Percentiles rank a stretch among this genome's conserved stretches.
phyloP scores from a whole-genome alignment of 2,113 vertebrate species.

The Onychostoma macrolepis region DNA sequence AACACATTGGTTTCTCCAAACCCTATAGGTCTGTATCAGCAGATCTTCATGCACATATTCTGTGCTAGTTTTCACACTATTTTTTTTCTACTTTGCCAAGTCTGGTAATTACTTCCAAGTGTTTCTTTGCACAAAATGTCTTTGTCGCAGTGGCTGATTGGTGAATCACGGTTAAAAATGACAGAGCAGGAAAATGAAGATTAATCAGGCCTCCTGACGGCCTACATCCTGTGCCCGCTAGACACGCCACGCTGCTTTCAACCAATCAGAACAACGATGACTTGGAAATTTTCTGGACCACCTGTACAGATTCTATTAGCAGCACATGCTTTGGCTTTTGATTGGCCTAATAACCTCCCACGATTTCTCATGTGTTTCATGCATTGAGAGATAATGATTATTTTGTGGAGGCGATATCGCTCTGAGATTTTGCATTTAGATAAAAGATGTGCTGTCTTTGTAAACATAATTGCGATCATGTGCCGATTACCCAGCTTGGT shows the following conservation, averaged over 20 bases:
- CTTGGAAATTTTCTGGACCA: conserved; percentile 1
- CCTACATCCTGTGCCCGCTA: conserved; percentile 37
- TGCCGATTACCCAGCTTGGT: not conserved
- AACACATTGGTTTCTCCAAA: not conserved
- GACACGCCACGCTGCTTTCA: conserved; percentile 8
- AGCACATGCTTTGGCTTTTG: conserved; percentile 2
- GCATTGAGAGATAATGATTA: conserved; percentile 6
- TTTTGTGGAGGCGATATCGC: not conserved
- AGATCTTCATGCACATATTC: conserved; percentile 19
- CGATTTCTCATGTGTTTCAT: not conserved
- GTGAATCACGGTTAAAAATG: conserved; percentile 56
- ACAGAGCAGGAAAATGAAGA: conserved; percentile 64
- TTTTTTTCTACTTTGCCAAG: conserved; percentile 29
- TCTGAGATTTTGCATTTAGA: conserved; percentile 1
- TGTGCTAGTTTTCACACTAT: conserved; percentile 32
- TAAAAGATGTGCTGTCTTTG: not conserved
- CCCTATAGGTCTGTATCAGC: not conserved
- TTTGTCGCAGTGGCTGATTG: conserved; percentile 65
- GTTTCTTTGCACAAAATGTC: conserved; percentile 41
- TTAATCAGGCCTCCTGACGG: conserved; percentile 63
- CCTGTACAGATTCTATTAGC: conserved; percentile 33
- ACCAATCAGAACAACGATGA: conserved; percentile 27
- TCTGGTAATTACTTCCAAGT: conserved; percentile 32
- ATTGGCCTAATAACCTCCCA: conserved; percentile 19
- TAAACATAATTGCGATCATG: conserved; percentile 1